Base-by-base conservation (phyloP, 2,888 invertebrate species). In the Griposia aprilina region DNA sequence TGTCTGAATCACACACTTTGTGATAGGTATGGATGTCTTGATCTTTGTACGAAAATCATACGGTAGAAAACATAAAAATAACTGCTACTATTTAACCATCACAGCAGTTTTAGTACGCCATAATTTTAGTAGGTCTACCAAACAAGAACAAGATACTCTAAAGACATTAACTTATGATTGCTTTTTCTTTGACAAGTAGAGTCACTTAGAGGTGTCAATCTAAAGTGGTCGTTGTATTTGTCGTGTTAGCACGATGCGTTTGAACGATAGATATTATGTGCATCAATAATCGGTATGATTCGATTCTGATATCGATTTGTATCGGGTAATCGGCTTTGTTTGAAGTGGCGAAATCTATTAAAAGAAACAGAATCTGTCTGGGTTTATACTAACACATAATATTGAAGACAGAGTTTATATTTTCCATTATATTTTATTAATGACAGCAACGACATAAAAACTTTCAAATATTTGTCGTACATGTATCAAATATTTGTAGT, bases 251-350 rank as follows among this genome's bases (percentile, higher is more conserved):
- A 36, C 17, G 30, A 50, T 48, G 82, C 55, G 7, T n/a, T 65
- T 69, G 55, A 30, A 30, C 59, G 55, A 57, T 69, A 30, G 26
- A 71, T 75, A 26, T 71, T 70, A 78, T 82, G 83, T 67, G 73
- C 78, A 82, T 83, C 15, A 3, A 62, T 83, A 74, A 82, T 82
- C 57, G 52, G 3, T 78, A 36, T 74, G 62, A 82, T 65, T 60
- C 59, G 55, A 50, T 77, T 30, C 45, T 78, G 30, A 77, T 69
- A 82, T 71, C 70, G 57, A 82, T 82, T 82, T 41, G 83, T 67
- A 70, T 52, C 45, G 57, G 73, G n/a, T 41, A 36, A 26, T 57
- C 62, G 41, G 57, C 17, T 71, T 67, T 68, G 36, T 81, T 66
- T 70, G 60, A 62, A 77, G 55, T 65, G 15, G 82, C 17, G 68